These are phyloP conservation scores for Calameuta pallipes DNA, from an alignment of 2,888 invertebrate genomes.

Conservation along the genomic window DNA sequence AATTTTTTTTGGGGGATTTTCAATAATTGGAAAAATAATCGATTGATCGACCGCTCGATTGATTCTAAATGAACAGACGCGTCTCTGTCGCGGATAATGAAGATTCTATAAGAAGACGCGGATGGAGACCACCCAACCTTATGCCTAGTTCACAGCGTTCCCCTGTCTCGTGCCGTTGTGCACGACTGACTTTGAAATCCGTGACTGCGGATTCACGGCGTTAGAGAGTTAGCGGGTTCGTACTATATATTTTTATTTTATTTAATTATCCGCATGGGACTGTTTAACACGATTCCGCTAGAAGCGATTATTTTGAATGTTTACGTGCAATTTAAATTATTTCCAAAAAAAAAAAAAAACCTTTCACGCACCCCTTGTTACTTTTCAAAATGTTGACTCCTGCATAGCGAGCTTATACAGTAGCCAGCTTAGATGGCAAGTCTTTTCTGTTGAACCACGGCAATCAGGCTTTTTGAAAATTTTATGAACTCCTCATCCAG, in stretches of 20 bases:
- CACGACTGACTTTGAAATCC: conserved; percentile 2
- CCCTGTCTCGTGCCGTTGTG: conserved; percentile 4
- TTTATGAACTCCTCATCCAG: conserved; percentile 58
- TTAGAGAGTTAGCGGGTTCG: background rate
- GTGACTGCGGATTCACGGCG: background rate
- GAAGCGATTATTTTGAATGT: background rate
- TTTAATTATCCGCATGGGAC: background rate
- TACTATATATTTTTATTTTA: background rate
- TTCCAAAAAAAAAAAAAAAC: background rate
- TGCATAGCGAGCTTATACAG: background rate
- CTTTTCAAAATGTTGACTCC: background rate
- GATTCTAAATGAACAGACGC: background rate
- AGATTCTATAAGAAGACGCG: background rate
- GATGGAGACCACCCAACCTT: background rate
- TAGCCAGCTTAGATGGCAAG: background rate
- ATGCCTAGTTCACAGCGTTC: background rate
- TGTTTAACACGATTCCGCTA: background rate
- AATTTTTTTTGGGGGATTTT: background rate
- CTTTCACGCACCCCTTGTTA: background rate
- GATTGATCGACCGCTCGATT: background rate
- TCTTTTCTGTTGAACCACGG: conserved; percentile 42
- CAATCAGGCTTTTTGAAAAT: conserved; percentile 61
- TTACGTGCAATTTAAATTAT: background rate
- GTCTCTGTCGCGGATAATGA: background rate
- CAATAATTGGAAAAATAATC: background rate